Evolutionary conservation across 1,140 invertebrate genomes (phyloP).

Genomic region (Episyrphus balteatus): DNA sequence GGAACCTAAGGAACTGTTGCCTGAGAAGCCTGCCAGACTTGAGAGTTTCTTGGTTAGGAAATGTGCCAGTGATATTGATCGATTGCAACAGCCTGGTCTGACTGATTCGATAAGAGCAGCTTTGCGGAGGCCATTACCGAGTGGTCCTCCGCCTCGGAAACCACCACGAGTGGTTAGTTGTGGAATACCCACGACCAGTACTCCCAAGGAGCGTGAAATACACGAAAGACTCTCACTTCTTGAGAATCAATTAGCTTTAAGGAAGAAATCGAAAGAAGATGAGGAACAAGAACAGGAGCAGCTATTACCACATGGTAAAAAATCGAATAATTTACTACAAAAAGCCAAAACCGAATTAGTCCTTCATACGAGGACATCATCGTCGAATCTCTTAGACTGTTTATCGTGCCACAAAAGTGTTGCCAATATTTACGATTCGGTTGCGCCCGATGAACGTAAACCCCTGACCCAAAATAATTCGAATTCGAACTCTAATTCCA

Average conservation of each 20-base stretch:
- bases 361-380: not conserved
- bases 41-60: conserved; percentile 21
- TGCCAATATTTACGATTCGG: not conserved
- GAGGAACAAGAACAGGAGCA: too few relatives aligned
- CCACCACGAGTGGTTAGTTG: conserved; percentile 39
- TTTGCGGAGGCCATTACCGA: conserved; percentile 49
- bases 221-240: not conserved
- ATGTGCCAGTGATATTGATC: conserved; percentile 9
- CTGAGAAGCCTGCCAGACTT: conserved; percentile 10
- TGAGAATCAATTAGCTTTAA: not conserved
- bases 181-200: too few relatives aligned
- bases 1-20: conserved; percentile 9
- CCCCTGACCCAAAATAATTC: not conserved
- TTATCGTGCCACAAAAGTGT: not conserved
- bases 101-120: conserved; percentile 49
- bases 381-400: not conserved
- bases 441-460: not conserved
- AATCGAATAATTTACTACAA: not conserved
- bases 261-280: not conserved
- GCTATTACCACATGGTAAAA: not conserved
- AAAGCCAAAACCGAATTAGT: conserved; percentile 1
- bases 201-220: not conserved
- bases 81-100: conserved; percentile 19
- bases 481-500: not conserved
- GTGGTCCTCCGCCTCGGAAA: conserved; percentile 57